These are phyloP conservation scores for Tachina grossa DNA, from an alignment of 2,888 invertebrate genomes.

Conservation along the genomic window DNA sequence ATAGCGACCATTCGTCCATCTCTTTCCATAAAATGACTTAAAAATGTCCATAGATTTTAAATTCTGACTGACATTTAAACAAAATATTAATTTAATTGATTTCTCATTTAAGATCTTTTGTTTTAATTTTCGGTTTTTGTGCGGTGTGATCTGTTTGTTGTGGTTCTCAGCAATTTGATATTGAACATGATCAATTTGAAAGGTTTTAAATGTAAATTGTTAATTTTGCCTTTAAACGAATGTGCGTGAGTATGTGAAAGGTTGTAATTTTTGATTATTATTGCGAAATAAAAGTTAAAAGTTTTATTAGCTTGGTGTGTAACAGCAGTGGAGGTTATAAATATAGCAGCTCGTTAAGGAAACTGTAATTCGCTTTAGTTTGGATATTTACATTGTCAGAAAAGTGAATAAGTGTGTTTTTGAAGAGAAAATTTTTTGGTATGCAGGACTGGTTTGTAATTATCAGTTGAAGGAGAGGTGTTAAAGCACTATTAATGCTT, in stretches of 20 bases:
- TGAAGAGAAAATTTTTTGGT: too few species aligned
- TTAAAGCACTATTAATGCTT: too few species aligned
- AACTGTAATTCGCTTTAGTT: too few species aligned
- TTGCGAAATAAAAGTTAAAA: background rate
- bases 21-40: background rate
- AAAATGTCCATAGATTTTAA: conserved; percentile 27
- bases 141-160: conserved; percentile 17
- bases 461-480: too few species aligned
- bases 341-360: background rate
- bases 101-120: conserved; percentile 16
- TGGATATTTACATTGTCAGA: too few species aligned
- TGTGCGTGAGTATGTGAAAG: background rate
- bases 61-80: conserved; percentile 44
- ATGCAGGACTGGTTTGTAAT: too few species aligned
- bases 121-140: background rate
- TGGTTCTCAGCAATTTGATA: conserved; percentile 16
- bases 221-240: background rate
- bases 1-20: background rate
- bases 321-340: background rate
- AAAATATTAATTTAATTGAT: conserved; percentile 63
- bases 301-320: background rate
- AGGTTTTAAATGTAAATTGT: conserved; percentile 29
- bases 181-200: conserved; percentile 32
- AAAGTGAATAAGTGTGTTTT: too few species aligned
- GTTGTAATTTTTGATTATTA: background rate